These are phyloP conservation scores for Neomonachus schauinslandi DNA, from an alignment of 2,113 vertebrate species.

Conservation along the genomic window DNA sequence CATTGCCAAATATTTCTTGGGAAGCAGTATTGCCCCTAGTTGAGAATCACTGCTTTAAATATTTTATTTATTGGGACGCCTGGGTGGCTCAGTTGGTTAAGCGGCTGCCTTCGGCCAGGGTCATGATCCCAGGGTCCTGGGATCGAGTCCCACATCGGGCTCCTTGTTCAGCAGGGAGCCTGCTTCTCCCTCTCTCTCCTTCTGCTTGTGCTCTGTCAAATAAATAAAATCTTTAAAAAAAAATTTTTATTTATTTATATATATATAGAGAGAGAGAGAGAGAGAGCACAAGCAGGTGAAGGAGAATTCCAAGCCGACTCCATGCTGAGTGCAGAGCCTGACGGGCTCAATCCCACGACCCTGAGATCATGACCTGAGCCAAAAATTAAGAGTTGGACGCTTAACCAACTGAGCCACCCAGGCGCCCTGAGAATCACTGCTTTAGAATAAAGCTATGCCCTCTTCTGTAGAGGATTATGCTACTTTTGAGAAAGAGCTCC, in stretches of 20 bases:
- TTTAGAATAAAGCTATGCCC: neutral
- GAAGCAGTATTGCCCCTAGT: neutral
- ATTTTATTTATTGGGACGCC: too few species aligned
- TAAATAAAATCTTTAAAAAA: too few species aligned
- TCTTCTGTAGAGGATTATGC: neutral
- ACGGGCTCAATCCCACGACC: neutral
- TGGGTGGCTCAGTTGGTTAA: too few species aligned
- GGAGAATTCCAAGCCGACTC: neutral
- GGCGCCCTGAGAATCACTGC: neutral
- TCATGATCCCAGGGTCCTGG: too few species aligned
- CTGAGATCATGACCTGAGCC: neutral
- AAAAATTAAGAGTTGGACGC: neutral
- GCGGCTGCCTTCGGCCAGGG: too few species aligned
- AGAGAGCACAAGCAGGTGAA: neutral
- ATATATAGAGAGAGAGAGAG: too few species aligned
- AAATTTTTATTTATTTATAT: too few species aligned
- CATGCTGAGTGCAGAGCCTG: neutral
- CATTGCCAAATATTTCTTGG: neutral
- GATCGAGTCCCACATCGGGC: too few species aligned
- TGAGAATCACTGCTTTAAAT: neutral
- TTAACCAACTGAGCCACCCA: neutral
- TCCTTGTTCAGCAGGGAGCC: too few species aligned
- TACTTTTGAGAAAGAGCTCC: neutral
- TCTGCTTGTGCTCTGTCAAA: too few species aligned
- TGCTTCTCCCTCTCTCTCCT: too few species aligned